These are phyloP conservation scores for Papilio glaucus DNA, from an alignment of 1,140 invertebrate species.

Conservation along the genomic window DNA sequence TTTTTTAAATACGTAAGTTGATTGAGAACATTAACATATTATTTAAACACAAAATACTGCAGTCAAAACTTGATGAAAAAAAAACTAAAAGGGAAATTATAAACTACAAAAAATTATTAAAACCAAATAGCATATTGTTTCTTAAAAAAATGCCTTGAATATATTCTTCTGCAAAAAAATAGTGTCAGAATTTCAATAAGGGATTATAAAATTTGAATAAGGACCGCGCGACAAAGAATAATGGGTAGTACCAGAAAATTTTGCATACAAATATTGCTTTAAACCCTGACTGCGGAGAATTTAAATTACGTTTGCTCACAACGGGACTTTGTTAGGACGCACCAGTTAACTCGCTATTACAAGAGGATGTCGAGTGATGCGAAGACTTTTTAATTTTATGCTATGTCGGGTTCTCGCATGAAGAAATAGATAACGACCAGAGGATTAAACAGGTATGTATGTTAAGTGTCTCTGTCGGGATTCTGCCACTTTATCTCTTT, in stretches of 20 bases:
- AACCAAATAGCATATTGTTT: neutral
- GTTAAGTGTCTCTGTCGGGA: neutral
- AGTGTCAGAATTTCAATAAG: constrained; percentile 11
- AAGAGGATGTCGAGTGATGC: constrained; percentile 9
- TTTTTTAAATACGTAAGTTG: no score
- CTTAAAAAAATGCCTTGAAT: neutral
- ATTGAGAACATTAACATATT: no score
- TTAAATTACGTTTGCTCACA: constrained; percentile 19
- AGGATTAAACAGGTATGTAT: constrained; percentile 20
- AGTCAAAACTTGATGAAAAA: no score
- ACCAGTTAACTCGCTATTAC: constrained; percentile 24
- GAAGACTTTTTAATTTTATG: constrained; percentile 22
- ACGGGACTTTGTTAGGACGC: constrained; percentile 23
- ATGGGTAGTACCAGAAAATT: neutral
- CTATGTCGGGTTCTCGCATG: constrained; percentile 1
- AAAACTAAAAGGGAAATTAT: no score
- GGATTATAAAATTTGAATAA: constrained; percentile 23
- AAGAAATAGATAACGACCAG: constrained; percentile 18
- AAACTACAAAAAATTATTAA: no score
- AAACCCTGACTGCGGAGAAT: constrained; percentile 13
- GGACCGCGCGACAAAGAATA: constrained; percentile 8
- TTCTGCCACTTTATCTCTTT: constrained; percentile 1
- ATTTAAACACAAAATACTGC: no score
- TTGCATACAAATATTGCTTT: constrained; percentile 21
- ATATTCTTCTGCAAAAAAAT: neutral